Conservation (phyloP, 2,113 vertebrate genomes). For the Xiphorhynchus elegans region DNA sequence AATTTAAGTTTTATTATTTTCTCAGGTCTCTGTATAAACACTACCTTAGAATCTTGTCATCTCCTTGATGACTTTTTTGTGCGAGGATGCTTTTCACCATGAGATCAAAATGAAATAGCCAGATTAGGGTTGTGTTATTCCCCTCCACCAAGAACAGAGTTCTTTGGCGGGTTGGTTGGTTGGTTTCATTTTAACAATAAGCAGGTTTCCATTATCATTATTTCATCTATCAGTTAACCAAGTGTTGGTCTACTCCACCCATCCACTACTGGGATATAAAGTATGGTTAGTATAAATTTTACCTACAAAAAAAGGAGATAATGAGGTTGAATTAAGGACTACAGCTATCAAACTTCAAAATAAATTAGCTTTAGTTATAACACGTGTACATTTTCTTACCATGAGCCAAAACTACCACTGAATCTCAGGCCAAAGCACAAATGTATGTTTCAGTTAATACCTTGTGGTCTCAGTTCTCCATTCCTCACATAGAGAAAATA, state of each 20-base stretch:
- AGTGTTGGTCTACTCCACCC: neutral
- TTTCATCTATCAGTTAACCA: neutral
- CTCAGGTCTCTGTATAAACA: neutral
- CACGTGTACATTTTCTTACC: neutral
- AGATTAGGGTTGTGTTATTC: neutral
- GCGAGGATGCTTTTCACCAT: neutral
- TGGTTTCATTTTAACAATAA: neutral
- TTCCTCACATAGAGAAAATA: neutral
- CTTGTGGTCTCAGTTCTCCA: neutral
- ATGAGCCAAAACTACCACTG: neutral
- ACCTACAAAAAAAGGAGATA: neutral
- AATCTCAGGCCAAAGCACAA: neutral
- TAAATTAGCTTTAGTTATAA: neutral
- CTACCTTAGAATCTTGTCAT: neutral
- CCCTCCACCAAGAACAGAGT: neutral
- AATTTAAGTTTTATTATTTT: neutral
- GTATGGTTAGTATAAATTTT: neutral
- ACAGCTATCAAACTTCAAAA: neutral
- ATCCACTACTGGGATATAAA: neutral
- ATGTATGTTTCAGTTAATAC: neutral
- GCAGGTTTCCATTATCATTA: neutral
- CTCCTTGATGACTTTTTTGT: neutral
- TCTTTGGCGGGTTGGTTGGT: neutral
- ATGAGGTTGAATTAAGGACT: neutral
- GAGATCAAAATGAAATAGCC: neutral